Evolutionary conservation across 2,888 invertebrate species (phyloP).

Genomic region (Incurvaria masculella): DNA sequence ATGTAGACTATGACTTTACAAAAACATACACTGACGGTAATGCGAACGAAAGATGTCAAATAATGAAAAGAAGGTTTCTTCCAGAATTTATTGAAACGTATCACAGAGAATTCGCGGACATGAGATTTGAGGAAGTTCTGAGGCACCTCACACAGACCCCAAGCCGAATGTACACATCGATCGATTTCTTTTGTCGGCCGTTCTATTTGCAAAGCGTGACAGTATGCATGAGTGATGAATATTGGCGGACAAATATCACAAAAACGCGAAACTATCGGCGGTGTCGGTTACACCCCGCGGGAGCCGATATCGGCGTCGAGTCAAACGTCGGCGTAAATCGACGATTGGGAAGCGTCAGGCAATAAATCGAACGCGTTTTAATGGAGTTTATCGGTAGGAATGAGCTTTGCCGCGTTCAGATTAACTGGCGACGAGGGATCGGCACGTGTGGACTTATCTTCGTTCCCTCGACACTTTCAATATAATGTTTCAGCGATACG

Average conservation of each 20-base stretch:
- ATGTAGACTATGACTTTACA: too few species aligned
- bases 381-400: conserved; percentile 49
- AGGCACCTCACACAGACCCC: background rate
- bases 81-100: too few species aligned
- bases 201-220: conserved; percentile 54
- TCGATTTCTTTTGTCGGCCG: conserved; percentile 5
- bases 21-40: too few species aligned
- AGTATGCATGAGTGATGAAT: conserved; percentile 51
- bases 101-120: background rate
- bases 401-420: conserved; percentile 55
- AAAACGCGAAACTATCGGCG: conserved; percentile 52
- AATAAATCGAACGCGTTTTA: conserved; percentile 57
- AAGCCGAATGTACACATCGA: background rate
- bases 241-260: conserved; percentile 55
- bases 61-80: too few species aligned
- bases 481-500: conserved; percentile 20
- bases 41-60: too few species aligned
- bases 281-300: conserved; percentile 40
- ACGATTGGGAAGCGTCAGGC: conserved; percentile 49
- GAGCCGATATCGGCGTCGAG: background rate
- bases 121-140: background rate
- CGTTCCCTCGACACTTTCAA: conserved; percentile 54
- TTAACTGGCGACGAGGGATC: conserved; percentile 50
- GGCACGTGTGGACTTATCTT: conserved; percentile 50
- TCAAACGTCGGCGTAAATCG: conserved; percentile 29